phyloP scores from a whole-genome alignment of 2,113 vertebrate species.

The Perccottus glenii region DNA sequence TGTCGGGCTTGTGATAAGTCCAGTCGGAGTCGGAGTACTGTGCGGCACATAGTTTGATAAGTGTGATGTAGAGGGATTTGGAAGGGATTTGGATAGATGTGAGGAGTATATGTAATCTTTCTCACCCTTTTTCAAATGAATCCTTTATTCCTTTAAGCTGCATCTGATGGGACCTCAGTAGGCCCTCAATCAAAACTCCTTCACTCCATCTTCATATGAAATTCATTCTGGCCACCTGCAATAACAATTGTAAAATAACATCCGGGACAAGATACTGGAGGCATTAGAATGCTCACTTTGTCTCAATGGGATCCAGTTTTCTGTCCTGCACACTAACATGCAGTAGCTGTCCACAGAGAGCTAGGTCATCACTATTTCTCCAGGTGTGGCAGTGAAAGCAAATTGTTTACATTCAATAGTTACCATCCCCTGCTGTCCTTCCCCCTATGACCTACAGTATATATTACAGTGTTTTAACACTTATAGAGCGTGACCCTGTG shows the following conservation, averaged over 20 bases:
- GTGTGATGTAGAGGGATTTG: constrained; percentile 81
- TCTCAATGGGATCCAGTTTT: constrained; percentile 12
- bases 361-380: constrained; percentile 50
- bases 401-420: constrained; percentile 26
- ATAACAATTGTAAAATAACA: constrained; percentile 44
- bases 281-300: constrained; percentile 38
- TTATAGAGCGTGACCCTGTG: constrained; percentile 23
- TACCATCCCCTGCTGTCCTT: constrained; percentile 25
- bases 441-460: constrained; percentile 22
- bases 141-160: constrained; percentile 79
- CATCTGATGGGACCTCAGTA: constrained; percentile 74
- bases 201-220: constrained; percentile 39
- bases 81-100: constrained; percentile 79
- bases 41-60: constrained; percentile 75
- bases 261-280: constrained; percentile 7
- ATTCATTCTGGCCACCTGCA: constrained; percentile 32
- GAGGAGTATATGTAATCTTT: constrained; percentile 79
- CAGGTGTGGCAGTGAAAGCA: constrained; percentile 44
- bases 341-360: constrained; percentile 28
- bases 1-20: constrained; percentile 67
- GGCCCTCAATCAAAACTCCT: constrained; percentile 75
- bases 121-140: constrained; percentile 77
- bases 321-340: constrained; percentile 9
- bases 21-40: constrained; percentile 67
- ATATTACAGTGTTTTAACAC: constrained; percentile 32